Base-by-base conservation (phyloP, 2,113 vertebrate species). In the Nothocercus julius region DNA sequence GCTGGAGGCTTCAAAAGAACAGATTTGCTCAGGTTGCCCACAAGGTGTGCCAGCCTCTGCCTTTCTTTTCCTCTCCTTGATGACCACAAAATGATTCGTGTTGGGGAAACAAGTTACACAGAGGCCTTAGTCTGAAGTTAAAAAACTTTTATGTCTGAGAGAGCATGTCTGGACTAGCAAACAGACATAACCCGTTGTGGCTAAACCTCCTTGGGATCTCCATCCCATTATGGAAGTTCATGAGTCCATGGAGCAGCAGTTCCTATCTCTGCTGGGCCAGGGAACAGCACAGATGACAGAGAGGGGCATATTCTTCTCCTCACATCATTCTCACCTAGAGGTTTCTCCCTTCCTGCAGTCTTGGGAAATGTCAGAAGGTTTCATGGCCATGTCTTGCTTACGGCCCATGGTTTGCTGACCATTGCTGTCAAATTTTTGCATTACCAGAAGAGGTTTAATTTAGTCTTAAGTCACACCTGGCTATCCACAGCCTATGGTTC, bases 101-200 rank as follows among this genome's bases (percentile, higher is more conserved):
- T 32, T 74, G 14, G 28, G 19, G 28, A 78, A 73, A 72, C 21
- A 18, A 4, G 1, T 44, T 2, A 4, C 38, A 70, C 53, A 72
- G 68, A 24, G 22, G 18, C 53, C 47, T 53, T 62, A 2, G 1
- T 21, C 44, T 56, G 40, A 79, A 67, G 32, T 49, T 5, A 63
- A 80, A 82, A 82, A 83, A 10, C 47, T 94, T 92, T 89, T n/a
- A 81, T 16, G 15, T 77, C 32, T 67, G 40, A 25, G 64, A 63
- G 12, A 92, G 56, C 0, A 0, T 13, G 7, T 40, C 81, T 22
- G 77, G 63, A 56, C 72, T 24, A 67, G 54, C 30, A 85, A 87
- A 13, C 38, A 90, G 19, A 90, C 85, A 59, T 21, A 87, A 61
- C 7, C 11, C 22, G 7, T 20, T 80, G 30, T 66, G 83, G 70